These are phyloP conservation scores for Manis javanica DNA, from an alignment of 2,797 vertebrate genomes.

Conservation along the genomic window DNA sequence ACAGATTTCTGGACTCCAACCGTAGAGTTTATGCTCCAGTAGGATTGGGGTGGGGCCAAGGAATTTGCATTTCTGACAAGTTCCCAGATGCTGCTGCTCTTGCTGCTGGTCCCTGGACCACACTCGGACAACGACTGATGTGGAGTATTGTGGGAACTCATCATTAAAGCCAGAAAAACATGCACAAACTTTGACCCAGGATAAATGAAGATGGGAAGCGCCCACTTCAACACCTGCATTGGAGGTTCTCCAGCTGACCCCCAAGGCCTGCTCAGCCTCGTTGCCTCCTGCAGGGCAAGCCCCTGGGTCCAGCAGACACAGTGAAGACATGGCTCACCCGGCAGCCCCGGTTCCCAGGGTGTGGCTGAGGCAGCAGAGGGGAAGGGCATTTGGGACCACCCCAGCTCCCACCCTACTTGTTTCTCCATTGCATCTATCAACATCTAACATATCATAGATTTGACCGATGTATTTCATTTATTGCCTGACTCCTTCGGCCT, in stretches of 20 bases:
- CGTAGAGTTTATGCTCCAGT: background rate
- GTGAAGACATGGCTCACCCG: background rate
- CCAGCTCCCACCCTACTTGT: background rate
- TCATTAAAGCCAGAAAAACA: background rate
- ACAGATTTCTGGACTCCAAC: background rate
- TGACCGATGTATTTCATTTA: background rate
- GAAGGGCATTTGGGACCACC: fast-evolving
- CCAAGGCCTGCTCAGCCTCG: background rate
- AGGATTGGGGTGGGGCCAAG: background rate
- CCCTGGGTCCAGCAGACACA: background rate
- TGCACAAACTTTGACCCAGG: background rate
- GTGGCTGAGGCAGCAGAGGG: background rate
- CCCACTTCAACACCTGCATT: background rate
- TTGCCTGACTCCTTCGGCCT: no score
- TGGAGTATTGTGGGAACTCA: background rate
- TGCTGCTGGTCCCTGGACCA: background rate
- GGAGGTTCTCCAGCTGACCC: background rate
- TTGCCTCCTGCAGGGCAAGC: background rate
- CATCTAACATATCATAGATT: background rate
- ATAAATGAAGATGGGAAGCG: background rate
- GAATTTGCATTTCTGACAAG: background rate
- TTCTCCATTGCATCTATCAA: background rate
- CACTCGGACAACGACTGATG: background rate
- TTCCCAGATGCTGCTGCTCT: background rate
- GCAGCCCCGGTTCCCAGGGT: background rate